These are phyloP conservation scores for Himalopsyche japonica DNA, from an alignment of 2,888 invertebrate species.

Conservation along the genomic window DNA sequence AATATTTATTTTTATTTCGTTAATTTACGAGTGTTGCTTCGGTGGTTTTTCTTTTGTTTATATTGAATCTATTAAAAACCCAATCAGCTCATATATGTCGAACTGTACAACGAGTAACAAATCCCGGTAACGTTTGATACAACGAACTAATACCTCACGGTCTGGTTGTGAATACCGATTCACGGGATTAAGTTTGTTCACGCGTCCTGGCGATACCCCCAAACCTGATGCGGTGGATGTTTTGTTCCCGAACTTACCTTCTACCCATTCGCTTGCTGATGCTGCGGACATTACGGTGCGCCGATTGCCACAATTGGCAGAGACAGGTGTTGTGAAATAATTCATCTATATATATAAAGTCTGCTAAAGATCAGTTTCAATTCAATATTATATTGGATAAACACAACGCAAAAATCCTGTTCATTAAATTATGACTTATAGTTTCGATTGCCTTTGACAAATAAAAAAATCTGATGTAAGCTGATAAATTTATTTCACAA, in stretches of 20 bases:
- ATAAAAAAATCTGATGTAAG: too few relatives aligned
- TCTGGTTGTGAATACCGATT: constrained; percentile 32
- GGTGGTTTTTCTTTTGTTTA: too few relatives aligned
- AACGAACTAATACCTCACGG: constrained; percentile 28
- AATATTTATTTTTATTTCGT: too few relatives aligned
- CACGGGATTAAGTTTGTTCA: constrained; percentile 28
- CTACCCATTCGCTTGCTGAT: not conserved
- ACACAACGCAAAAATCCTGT: too few relatives aligned
- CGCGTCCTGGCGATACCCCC: not conserved
- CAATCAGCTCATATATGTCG: not conserved
- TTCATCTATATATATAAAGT: not conserved
- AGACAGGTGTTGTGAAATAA: not conserved
- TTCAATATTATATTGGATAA: too few relatives aligned
- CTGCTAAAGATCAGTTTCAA: not conserved
- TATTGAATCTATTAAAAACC: too few relatives aligned
- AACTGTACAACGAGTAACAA: not conserved
- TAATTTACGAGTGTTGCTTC: too few relatives aligned
- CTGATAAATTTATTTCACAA: too few relatives aligned
- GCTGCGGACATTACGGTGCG: not conserved
- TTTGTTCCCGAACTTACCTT: not conserved
- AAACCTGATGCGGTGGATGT: not conserved
- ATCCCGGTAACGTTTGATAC: constrained; percentile 26
- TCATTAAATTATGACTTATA: too few relatives aligned
- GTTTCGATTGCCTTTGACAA: too few relatives aligned
- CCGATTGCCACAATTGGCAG: not conserved